Evolutionary conservation across 2,113 vertebrate genomes (phyloP).

Genomic region (Phalacrocorax carbo): DNA sequence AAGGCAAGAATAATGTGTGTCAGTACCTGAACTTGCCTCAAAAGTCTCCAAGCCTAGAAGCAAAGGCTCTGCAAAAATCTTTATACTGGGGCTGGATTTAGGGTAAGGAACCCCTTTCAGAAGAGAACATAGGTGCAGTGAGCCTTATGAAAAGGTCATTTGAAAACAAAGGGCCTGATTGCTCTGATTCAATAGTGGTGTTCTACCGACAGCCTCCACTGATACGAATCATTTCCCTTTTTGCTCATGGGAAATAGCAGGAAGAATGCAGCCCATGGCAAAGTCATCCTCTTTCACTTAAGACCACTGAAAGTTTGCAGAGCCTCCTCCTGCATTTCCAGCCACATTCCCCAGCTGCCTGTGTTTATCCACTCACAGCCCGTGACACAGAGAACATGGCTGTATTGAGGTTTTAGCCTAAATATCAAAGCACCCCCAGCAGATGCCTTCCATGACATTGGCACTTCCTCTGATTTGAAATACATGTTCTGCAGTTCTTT

Average conservation of each 20-base stretch:
- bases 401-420: not conserved
- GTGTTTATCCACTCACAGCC: not conserved
- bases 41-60: not conserved
- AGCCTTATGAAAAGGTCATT: not conserved
- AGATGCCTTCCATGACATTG: not conserved
- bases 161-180: not conserved
- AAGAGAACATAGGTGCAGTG: not conserved
- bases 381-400: not conserved
- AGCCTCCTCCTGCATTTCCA: not conserved
- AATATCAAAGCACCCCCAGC: not conserved
- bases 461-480: not conserved
- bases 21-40: not conserved
- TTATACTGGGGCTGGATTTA: not conserved
- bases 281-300: not conserved
- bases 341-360: not conserved
- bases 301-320: not conserved
- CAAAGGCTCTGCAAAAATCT: not conserved
- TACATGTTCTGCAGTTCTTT: not conserved
- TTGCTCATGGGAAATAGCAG: not conserved
- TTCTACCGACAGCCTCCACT: not conserved
- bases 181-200: not conserved
- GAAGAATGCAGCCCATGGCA: rapidly evolving
- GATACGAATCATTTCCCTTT: not conserved
- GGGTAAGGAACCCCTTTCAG: not conserved
- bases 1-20: not conserved